Evolutionary conservation across 2,797 vertebrate genomes (phyloP).

Genomic region (Stomatorhinus walkeri): DNA sequence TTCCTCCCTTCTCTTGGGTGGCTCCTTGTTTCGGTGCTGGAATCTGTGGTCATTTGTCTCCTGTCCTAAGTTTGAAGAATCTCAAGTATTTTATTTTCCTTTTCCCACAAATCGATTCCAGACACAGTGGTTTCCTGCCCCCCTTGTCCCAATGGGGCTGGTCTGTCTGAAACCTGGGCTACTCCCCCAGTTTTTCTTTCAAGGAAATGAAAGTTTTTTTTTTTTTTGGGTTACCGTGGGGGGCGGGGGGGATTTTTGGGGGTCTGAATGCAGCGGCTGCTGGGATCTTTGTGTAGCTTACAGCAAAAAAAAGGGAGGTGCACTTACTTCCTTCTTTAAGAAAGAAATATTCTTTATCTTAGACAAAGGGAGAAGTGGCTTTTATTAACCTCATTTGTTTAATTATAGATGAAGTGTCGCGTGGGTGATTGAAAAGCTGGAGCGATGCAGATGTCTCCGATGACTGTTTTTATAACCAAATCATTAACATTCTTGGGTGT

Average conservation of each 20-base stretch:
- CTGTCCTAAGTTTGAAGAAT: slow-evolving; percentile 57
- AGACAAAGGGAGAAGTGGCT: slow-evolving; percentile 28
- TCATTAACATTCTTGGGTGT: slow-evolving; percentile 41
- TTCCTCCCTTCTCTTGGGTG: slow-evolving; percentile 17
- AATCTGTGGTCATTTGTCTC: slow-evolving; percentile 43
- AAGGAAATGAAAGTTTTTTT: slow-evolving; percentile 36
- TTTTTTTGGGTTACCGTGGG: background rate
- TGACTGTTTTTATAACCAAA: slow-evolving; percentile 36
- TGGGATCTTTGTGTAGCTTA: slow-evolving; percentile 17
- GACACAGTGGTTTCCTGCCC: slow-evolving; percentile 60
- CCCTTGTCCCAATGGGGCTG: slow-evolving; percentile 34
- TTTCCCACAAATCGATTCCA: slow-evolving; percentile 68
- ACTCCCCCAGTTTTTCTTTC: slow-evolving; percentile 32
- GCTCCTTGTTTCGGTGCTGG: background rate
- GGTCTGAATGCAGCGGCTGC: slow-evolving; percentile 15
- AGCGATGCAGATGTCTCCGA: slow-evolving; percentile 42
- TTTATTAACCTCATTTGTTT: slow-evolving; percentile 37
- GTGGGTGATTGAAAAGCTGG: slow-evolving; percentile 33
- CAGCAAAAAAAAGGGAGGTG: slow-evolving; percentile 19
- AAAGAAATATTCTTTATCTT: slow-evolving; percentile 35
- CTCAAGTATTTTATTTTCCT: slow-evolving; percentile 66
- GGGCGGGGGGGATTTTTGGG: slow-evolving; percentile 18
- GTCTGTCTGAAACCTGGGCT: slow-evolving; percentile 35
- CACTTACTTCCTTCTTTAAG: slow-evolving; percentile 30
- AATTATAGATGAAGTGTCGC: slow-evolving; percentile 37